A percentile compares a stretch with the other conserved stretches of the same genome.
These are phyloP conservation scores for Macrophya alboannulata DNA, from an alignment of 2,888 invertebrate genomes.

Conservation along the genomic window DNA sequence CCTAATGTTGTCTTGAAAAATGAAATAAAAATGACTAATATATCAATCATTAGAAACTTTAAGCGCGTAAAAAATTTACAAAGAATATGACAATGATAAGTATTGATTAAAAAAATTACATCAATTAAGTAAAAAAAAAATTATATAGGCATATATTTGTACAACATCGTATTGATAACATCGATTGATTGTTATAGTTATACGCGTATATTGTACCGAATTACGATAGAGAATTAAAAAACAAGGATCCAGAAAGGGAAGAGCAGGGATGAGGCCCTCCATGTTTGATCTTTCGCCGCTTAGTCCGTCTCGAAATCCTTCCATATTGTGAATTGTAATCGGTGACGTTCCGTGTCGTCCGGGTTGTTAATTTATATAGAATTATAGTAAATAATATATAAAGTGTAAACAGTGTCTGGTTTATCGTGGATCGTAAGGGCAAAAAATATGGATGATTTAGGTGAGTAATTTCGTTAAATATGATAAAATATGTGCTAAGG, in stretches of 20 bases:
- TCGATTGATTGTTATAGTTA: no score
- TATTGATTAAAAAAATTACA: background rate
- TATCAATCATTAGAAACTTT: no score
- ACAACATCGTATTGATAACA: background rate
- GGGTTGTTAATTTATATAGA: constrained; percentile 56
- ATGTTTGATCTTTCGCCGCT: constrained; percentile 66
- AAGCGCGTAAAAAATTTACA: background rate
- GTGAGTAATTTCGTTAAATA: constrained; percentile 68
- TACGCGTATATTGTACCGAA: background rate
- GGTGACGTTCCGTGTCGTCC: constrained; percentile 32
- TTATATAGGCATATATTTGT: background rate
- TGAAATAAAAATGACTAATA: no score
- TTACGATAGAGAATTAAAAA: background rate
- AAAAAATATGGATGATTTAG: constrained; percentile 76
- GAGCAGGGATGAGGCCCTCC: constrained; percentile 61
- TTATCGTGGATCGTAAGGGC: background rate
- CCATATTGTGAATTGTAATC: constrained; percentile 51
- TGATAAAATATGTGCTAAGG: constrained; percentile 58
- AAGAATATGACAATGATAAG: background rate
- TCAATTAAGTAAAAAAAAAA: background rate
- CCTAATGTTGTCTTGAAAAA: no score
- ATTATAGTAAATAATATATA: constrained; percentile 4
- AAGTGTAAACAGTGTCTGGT: background rate
- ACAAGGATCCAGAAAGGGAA: constrained; percentile 4
- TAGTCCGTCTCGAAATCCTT: constrained; percentile 43